These are phyloP conservation scores for Psittacula cyanocephala DNA, from an alignment of 2,113 vertebrate species.

Conservation along the genomic window DNA sequence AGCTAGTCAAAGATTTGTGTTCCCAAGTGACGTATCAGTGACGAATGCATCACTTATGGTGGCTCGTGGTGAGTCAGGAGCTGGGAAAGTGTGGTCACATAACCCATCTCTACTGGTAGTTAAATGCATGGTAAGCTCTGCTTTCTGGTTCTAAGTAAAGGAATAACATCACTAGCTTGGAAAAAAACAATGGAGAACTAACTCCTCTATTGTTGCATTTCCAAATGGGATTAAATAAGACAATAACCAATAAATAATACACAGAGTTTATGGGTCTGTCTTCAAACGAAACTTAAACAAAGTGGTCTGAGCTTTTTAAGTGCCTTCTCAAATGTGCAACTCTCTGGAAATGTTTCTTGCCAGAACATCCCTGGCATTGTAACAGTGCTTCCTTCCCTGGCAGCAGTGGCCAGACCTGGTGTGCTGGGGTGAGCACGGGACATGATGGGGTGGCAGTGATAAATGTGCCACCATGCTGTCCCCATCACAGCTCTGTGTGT, in stretches of 20 bases:
- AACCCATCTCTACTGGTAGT: neutral
- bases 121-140: neutral
- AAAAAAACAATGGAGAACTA: neutral
- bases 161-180: neutral
- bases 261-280: conserved; percentile 13
- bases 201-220: conserved; percentile 46
- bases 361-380: neutral
- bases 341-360: neutral
- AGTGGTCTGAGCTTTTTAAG: conserved; percentile 36
- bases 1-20: neutral
- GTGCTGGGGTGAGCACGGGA: fast-evolving
- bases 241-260: conserved; percentile 57
- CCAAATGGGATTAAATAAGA: conserved; percentile 50
- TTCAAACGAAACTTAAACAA: conserved; percentile 47
- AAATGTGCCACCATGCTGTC: fast-evolving
- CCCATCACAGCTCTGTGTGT: neutral
- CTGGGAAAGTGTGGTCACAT: neutral
- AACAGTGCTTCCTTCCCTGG: neutral
- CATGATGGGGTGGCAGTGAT: neutral
- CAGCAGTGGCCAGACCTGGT: neutral
- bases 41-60: neutral
- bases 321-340: neutral
- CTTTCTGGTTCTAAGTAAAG: conserved; percentile 2
- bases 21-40: neutral
- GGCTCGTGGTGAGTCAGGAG: neutral